Percentiles rank a stretch among this genome's conserved stretches.
Evolutionary conservation across 2,797 vertebrate genomes (phyloP).

Genomic region (Peromyscus aztecus): DNA sequence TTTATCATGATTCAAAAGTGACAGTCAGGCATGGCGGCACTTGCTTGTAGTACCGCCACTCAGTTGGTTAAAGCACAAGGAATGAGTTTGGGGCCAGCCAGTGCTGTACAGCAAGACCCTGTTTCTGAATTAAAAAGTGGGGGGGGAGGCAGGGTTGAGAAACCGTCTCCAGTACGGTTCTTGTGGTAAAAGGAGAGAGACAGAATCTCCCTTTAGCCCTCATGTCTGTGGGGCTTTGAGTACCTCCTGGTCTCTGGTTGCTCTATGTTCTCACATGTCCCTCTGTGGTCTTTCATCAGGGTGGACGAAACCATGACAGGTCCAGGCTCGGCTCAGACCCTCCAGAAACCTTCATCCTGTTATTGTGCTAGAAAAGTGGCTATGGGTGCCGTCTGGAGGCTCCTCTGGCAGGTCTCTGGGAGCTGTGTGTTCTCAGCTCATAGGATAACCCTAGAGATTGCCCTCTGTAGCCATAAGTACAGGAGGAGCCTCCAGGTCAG

Average conservation of each 20-base stretch:
- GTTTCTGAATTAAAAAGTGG: not conserved
- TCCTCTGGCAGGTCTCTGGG: not conserved
- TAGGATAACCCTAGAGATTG: not conserved
- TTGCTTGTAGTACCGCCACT: not conserved
- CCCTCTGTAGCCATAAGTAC: not conserved
- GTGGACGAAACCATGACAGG: not conserved
- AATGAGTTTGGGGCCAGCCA: not conserved
- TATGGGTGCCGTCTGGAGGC: not conserved
- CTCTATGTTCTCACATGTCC: rapidly evolving
- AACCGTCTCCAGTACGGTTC: not conserved
- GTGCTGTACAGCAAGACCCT: not conserved
- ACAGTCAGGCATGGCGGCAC: too few relatives aligned
- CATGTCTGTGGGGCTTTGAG: not conserved
- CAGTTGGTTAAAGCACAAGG: not conserved
- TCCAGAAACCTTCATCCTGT: not conserved
- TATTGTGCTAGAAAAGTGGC: too few relatives aligned
- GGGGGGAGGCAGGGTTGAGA: not conserved
- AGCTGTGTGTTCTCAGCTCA: not conserved
- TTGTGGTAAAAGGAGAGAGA: not conserved
- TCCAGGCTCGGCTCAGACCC: too few relatives aligned
- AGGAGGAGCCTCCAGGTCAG: not conserved
- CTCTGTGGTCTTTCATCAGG: not conserved
- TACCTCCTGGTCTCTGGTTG: not conserved
- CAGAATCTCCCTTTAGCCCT: not conserved
- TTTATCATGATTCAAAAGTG: not conserved